Conservation (phyloP, 2,113 vertebrate genomes). For the Dicaeum eximium region DNA sequence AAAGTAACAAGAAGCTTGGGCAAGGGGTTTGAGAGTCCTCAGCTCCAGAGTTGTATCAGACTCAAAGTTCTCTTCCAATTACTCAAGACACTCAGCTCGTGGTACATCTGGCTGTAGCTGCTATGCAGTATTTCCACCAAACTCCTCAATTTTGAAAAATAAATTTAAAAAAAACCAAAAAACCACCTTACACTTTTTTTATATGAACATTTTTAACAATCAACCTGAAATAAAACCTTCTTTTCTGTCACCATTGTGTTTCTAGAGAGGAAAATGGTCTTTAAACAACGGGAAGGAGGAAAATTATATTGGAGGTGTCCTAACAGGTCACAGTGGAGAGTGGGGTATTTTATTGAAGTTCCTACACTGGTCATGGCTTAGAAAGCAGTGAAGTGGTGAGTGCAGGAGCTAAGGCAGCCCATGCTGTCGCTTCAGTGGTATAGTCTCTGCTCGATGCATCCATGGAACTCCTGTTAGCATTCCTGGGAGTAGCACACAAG, state of each 20-base stretch:
- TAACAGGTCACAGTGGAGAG: not conserved
- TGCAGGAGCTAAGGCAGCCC: not conserved
- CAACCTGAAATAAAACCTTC: not conserved
- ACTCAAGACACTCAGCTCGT: not conserved
- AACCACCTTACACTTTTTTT: not conserved
- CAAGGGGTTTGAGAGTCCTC: not conserved
- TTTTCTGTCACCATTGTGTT: not conserved
- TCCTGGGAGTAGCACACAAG: constrained; percentile 38
- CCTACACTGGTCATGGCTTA: not conserved
- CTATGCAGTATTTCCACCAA: not conserved
- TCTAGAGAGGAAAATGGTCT: not conserved
- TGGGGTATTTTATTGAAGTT: not conserved
- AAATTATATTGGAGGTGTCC: not conserved
- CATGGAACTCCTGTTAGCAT: constrained; percentile 31
- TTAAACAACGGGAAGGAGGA: not conserved
- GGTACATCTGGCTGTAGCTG: not conserved
- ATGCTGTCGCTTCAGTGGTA: not conserved
- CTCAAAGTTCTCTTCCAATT: not conserved
- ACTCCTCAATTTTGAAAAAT: not conserved
- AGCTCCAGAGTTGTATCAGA: not conserved
- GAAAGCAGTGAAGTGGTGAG: not conserved
- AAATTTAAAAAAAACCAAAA: not conserved
- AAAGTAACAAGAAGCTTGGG: not conserved
- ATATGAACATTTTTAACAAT: not conserved
- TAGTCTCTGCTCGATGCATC: constrained; percentile 42